Conservation (phyloP, 2,113 vertebrate species). For the Phyllostomus hastatus region DNA sequence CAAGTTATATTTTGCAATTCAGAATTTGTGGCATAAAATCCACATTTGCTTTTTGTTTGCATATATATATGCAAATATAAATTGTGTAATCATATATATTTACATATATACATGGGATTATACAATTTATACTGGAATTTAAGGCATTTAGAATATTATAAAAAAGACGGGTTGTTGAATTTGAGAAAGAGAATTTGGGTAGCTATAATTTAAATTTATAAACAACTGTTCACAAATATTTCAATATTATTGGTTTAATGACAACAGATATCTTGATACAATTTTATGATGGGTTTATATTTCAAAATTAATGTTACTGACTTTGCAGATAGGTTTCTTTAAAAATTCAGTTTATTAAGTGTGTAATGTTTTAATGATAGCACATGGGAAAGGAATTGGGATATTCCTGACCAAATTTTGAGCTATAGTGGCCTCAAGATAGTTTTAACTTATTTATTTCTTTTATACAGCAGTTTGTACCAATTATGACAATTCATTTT, state of each 20-base stretch:
- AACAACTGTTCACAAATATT: conserved; percentile 33
- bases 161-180: conserved; percentile 15
- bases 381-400: conserved; percentile 22
- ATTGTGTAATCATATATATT: neutral
- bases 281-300: conserved; percentile 44
- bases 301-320: conserved; percentile 31
- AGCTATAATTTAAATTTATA: conserved; percentile 35
- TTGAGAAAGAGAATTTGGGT: neutral
- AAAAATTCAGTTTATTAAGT: conserved; percentile 50
- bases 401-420: conserved; percentile 59
- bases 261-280: neutral
- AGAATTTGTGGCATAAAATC: neutral
- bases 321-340: conserved; percentile 43
- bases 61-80: neutral
- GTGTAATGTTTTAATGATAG: conserved; percentile 29
- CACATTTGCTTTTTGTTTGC: neutral
- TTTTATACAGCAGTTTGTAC: conserved; percentile 58
- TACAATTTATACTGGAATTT: neutral
- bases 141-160: conserved; percentile 1
- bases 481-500: conserved; percentile 69
- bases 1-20: neutral
- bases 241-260: conserved; percentile 15
- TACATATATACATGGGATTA: neutral
- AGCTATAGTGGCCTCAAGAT: conserved; percentile 63
- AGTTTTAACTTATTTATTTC: conserved; percentile 65